Evolutionary conservation across 2,888 invertebrate species (phyloP).

Genomic region (Rhingia rostrata): DNA sequence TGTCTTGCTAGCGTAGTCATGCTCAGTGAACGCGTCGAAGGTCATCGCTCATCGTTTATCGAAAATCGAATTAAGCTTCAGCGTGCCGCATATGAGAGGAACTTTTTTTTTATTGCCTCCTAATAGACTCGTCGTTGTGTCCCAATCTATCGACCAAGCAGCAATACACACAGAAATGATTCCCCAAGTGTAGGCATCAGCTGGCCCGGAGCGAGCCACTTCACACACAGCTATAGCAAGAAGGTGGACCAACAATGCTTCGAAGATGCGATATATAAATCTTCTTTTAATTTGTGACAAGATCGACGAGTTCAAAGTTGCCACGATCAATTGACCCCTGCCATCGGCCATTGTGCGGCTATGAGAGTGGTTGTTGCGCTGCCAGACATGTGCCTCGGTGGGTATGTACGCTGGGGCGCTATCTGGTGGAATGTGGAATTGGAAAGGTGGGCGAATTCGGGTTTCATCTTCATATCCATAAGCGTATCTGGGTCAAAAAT

Average conservation of each 20-base stretch:
- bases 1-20: slow-evolving; percentile 18
- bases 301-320: slow-evolving; percentile 84
- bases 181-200: too few species aligned
- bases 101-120: slow-evolving; percentile 47
- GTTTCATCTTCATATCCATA: slow-evolving; percentile 16
- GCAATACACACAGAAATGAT: too few species aligned
- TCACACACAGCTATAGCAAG: slow-evolving; percentile 24
- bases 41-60: slow-evolving; percentile 5
- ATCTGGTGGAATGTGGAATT: slow-evolving; percentile 46
- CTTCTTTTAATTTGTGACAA: slow-evolving; percentile 83
- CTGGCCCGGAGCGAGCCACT: slow-evolving; percentile 27
- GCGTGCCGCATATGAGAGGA: slow-evolving; percentile 47
- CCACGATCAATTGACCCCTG: slow-evolving; percentile 83
- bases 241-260: slow-evolving; percentile 38
- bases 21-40: slow-evolving; percentile 50
- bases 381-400: slow-evolving; percentile 24
- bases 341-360: slow-evolving; percentile 52
- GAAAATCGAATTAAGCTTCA: slow-evolving; percentile 39
- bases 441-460: slow-evolving; percentile 62
- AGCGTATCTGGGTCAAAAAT: slow-evolving; percentile 41
- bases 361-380: slow-evolving; percentile 50
- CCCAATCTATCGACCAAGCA: neutral
- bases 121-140: slow-evolving; percentile 36
- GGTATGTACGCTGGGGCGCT: neutral
- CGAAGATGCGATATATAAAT: slow-evolving; percentile 79